Evolutionary conservation across 2,113 vertebrate species (phyloP).

Genomic region (Procavia capensis): DNA sequence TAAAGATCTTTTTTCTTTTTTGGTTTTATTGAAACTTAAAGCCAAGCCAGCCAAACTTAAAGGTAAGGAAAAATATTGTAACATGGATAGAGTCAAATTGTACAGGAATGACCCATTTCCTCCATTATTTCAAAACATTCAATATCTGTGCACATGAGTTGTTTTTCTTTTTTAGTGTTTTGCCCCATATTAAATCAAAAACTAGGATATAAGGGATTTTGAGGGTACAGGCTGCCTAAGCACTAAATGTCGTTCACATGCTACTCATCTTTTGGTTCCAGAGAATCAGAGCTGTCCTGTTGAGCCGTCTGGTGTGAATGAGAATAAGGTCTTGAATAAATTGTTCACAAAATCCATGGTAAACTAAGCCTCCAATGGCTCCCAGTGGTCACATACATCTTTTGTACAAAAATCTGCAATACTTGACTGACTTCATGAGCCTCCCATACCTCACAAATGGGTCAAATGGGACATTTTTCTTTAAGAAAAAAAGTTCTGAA

Average conservation of each 20-base stretch:
- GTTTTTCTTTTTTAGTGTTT: background rate
- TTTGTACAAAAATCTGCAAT: constrained; percentile 36
- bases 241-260: constrained; percentile 44
- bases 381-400: constrained; percentile 20
- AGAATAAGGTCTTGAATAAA: constrained; percentile 76
- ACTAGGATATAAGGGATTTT: constrained; percentile 22
- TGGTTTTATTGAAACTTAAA: background rate
- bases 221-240: constrained; percentile 21
- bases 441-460: background rate
- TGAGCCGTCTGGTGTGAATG: constrained; percentile 66
- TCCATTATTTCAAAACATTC: constrained; percentile 11
- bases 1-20: background rate
- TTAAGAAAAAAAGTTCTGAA: background rate
- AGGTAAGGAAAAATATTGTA: background rate
- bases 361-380: background rate
- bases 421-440: background rate
- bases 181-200: constrained; percentile 14
- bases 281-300: constrained; percentile 70
- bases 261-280: constrained; percentile 69
- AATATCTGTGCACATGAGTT: background rate
- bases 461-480: background rate
- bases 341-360: constrained; percentile 65
- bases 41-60: background rate
- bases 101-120: background rate
- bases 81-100: background rate